phyloP scores from a whole-genome alignment of 2,888 invertebrate genomes.

The Scaptomyza polygonia region DNA sequence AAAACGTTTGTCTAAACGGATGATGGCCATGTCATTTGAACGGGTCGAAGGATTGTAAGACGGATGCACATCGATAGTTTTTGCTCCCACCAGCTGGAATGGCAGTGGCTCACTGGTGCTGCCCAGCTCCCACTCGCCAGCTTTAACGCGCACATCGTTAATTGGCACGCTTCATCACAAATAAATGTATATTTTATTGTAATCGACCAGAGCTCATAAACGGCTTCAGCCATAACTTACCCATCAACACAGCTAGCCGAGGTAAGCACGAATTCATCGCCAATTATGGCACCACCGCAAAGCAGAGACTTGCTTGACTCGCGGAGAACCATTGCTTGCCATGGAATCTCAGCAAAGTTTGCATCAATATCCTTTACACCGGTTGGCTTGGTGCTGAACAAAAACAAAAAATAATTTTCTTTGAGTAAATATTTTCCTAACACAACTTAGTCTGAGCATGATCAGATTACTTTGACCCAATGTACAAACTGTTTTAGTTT shows the following conservation, averaged over 20 bases:
- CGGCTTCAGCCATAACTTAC: conserved; percentile 84
- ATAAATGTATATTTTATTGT: background rate
- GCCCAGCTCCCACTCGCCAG: conserved; percentile 93
- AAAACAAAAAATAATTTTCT: background rate
- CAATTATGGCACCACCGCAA: conserved; percentile 92
- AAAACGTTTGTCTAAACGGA: conserved; percentile 88
- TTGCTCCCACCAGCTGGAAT: conserved; percentile 91
- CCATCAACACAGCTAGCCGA: conserved; percentile 92
- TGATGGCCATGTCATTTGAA: conserved; percentile 89
- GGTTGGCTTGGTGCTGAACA: conserved; percentile 79
- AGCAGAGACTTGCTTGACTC: conserved; percentile 89
- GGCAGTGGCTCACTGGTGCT: conserved; percentile 92
- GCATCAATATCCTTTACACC: conserved; percentile 82
- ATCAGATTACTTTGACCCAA: background rate
- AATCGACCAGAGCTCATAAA: background rate
- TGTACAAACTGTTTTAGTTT: background rate
- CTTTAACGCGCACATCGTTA: conserved; percentile 89
- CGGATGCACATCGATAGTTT: conserved; percentile 89
- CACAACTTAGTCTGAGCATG: background rate
- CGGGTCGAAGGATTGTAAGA: conserved; percentile 87
- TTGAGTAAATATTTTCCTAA: background rate
- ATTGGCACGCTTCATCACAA: conserved; percentile 61
- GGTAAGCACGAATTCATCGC: conserved; percentile 90
- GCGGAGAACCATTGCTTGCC: conserved; percentile 93
- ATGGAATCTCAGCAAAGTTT: conserved; percentile 92